Evolutionary conservation across 2,888 invertebrate genomes (phyloP), one percentile per base, ranked within the genome.

Genomic region (Drosophila borealis): DNA sequence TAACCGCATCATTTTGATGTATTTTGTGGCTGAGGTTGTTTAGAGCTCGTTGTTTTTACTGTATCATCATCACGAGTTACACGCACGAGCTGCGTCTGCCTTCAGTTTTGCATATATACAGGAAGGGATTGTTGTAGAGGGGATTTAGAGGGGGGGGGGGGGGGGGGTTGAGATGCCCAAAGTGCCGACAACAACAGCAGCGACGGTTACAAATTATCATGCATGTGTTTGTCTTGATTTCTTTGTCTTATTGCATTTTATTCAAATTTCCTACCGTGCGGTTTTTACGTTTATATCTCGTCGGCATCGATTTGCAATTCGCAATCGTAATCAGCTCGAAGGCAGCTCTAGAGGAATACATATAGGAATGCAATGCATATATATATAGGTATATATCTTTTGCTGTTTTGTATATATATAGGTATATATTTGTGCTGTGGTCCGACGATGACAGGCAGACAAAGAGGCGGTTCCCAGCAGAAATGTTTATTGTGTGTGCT

Each of bases 241-340:
- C 81, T 81, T 83, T 84, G 89, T 89, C 83, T 85, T 83, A 83
- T 89, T 84, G 89, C 89, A 84, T 86, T 85, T 88, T 88, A 86
- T 89, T 88, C 86, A 86, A 88, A 89, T 86, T 86, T 82, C 89
- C 86, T 88, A 82, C 86, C 86, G 88, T 89, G 89, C 76, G 89
- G 86, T 86, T 86, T 85, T 74, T 78, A 74, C 89, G 89, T 85
- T 85, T 88, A 80, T 71, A 64, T 71, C 29, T 29, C 65, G 66
- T 69, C 59, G 74, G 67, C 84, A 89, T 85, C 85, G 85, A 85
- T 85, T 85, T 89, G 89, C 88, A 85, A 89, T 89, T 89, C 83
- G 85, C 89, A 83, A 82, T 88, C 88, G 81, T 85, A 82, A 82
- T 82, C 82, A 82, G 82, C 89, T 74, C 45, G 62, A 74, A 81